Evolutionary conservation across 2,888 invertebrate species (phyloP).

Genomic region (Leptinotarsa rubiginosa): DNA sequence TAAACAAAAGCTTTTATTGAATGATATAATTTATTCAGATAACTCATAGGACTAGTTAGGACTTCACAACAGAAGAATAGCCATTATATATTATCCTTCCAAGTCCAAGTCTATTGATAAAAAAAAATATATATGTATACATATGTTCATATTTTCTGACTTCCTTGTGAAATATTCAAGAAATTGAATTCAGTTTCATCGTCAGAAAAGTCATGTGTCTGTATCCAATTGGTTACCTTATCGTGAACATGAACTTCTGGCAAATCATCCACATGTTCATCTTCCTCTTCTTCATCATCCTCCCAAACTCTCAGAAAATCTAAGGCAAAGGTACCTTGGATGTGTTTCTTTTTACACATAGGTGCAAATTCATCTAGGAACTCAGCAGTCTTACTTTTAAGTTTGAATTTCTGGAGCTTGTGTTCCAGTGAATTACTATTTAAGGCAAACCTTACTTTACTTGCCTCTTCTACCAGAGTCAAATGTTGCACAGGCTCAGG

Average conservation of each 20-base stretch:
- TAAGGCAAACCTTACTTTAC: constrained; percentile 41
- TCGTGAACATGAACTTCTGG: constrained; percentile 49
- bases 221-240: constrained; percentile 55
- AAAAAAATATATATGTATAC: too few relatives aligned
- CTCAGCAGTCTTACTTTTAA: constrained; percentile 30
- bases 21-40: too few relatives aligned
- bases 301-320: constrained; percentile 53
- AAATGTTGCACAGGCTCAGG: constrained; percentile 37
- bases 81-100: too few relatives aligned
- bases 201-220: constrained; percentile 44
- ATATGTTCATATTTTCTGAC: not conserved
- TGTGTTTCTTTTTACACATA: constrained; percentile 43
- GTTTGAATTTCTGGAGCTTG: constrained; percentile 29
- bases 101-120: too few relatives aligned
- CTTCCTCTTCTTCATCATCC: constrained; percentile 45
- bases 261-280: constrained; percentile 40
- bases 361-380: constrained; percentile 43
- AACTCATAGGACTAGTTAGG: not conserved
- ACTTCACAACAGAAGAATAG: too few relatives aligned
- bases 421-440: constrained; percentile 28
- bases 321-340: constrained; percentile 48
- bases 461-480: constrained; percentile 46
- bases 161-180: not conserved
- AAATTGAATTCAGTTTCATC: constrained; percentile 16
- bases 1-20: not conserved